Base-by-base conservation (phyloP, 2,888 invertebrate species). In the Epirrhoe alternata region DNA sequence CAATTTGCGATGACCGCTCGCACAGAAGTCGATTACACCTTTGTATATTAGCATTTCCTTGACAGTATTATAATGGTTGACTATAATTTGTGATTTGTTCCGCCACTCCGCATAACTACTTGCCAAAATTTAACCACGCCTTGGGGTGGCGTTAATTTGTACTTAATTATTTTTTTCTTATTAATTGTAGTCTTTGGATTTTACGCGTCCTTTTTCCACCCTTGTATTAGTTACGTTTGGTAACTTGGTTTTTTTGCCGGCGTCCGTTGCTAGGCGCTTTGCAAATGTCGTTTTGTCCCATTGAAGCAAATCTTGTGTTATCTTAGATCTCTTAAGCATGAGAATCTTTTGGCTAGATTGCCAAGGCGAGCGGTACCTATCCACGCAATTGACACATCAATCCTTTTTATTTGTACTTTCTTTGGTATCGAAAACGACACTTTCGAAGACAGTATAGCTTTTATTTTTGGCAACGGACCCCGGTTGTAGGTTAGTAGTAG, bases 21-120 rank as follows among this genome's bases (percentile, higher is more conserved):
- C 79, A 80, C 82, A 81, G 81, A 76, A 77, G 79, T 81, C 81
- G 81, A 84, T 67, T 76, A 81, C 88, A 89, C 89, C 87, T 89
- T 87, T 91, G 90, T 92, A 91, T 82, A 90, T 89, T 92, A 90
- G 88, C 82, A 79, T 86, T 86, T 86, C 86, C 79, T 68, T 70
- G 82, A 86, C 91, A 92, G 91, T 91, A 92, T 92, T 91, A 91
- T 87, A 86, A 83, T 14, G 86, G 85, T 89, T 89, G 87, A 87
- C 82, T 82, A 80, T 84, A 78, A 85, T 84, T 42, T 88, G 88
- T 90, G 88, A 90, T 86, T 85, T 86, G 76, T 76, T 77, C 61
- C 76, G 82, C 83, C 81, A 81, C 80, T 81, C 86, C 86, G 86
- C 82, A 82, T 78, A 80, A 87, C 68, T 60, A 68, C 89, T 90